Evolutionary conservation across 2,113 vertebrate species (phyloP), one percentile per base, ranked within the genome.

Genomic region (Vidua macroura): DNA sequence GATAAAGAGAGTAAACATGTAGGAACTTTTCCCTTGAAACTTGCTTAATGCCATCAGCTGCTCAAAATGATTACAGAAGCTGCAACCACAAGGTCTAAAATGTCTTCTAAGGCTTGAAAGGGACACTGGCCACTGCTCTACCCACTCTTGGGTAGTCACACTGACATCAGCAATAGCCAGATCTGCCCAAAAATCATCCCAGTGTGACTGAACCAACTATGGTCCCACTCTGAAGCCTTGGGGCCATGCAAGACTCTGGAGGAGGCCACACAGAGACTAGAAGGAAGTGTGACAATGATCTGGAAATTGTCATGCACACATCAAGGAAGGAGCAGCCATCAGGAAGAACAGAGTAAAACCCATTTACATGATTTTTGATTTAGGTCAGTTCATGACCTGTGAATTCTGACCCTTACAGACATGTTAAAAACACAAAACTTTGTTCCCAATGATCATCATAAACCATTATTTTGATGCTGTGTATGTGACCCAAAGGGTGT

Each of bases 21-120:
- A 70, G 72, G 68, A 93, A 90, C 92, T 93, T 95, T 88, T 86
- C 59, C 79, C 86, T 92, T 70, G 37, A n/a, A 68, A 90, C 33
- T 64, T 80, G 23, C 51, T 89, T 73, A 46, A 55, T 77, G 55
- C 33, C 35, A n/a, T 53, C 51, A 67, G 3, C 37, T 15, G 16
- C 64, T 70, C 55, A 59, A 77, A 79, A 33, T 48, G 4, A 31
- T 37, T 21, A 6, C 1, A n/a, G 44, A 20, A 80, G 19, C 13
- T 67, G 19, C 21, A 21, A 2, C 21, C 30, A 60, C n/a, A 25
- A 37, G 16, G 41, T 51, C 81, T 82, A 58, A 89, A 91, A 85
- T 22, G 5, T 37, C 49, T 69, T 41, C 37, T 35, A 30, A 73
- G 60, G 4, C 46, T 64, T 70, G 7, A 46, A 79, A 73, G 16